Conservation (phyloP, 2,797 vertebrate species). For the Mycteria americana region DNA sequence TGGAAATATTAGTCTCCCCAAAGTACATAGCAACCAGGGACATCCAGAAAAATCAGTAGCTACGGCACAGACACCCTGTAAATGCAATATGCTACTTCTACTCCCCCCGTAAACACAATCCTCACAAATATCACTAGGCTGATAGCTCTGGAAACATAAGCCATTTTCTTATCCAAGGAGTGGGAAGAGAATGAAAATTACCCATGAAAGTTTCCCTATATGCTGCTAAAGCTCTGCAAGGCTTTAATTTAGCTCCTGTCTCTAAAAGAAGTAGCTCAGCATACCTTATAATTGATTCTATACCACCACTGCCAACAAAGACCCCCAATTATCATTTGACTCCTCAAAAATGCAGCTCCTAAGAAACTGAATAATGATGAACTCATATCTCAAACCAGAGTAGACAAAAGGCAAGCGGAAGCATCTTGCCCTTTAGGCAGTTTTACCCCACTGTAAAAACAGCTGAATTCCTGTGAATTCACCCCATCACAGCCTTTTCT, state of each 20-base stretch:
- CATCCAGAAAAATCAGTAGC: neutral
- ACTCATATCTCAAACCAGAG: neutral
- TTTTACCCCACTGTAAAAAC: neutral
- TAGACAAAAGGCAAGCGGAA: neutral
- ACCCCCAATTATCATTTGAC: neutral
- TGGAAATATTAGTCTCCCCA: neutral
- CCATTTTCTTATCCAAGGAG: neutral
- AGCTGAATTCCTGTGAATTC: neutral
- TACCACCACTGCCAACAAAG: neutral
- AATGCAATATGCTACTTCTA: neutral
- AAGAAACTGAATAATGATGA: neutral
- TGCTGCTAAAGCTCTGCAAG: neutral
- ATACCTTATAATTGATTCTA: neutral
- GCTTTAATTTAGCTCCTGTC: neutral
- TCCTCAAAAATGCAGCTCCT: neutral
- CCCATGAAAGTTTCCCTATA: too few relatives aligned
- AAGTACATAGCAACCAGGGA: neutral
- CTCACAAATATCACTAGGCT: neutral
- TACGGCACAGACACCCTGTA: neutral
- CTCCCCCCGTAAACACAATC: neutral
- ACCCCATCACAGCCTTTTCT: neutral
- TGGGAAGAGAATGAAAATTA: neutral
- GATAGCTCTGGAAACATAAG: neutral
- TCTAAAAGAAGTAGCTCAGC: neutral
- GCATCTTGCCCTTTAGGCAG: neutral